These are phyloP conservation scores for Salvelinus namaycush DNA, from an alignment of 2,113 vertebrate species.

Conservation along the genomic window DNA sequence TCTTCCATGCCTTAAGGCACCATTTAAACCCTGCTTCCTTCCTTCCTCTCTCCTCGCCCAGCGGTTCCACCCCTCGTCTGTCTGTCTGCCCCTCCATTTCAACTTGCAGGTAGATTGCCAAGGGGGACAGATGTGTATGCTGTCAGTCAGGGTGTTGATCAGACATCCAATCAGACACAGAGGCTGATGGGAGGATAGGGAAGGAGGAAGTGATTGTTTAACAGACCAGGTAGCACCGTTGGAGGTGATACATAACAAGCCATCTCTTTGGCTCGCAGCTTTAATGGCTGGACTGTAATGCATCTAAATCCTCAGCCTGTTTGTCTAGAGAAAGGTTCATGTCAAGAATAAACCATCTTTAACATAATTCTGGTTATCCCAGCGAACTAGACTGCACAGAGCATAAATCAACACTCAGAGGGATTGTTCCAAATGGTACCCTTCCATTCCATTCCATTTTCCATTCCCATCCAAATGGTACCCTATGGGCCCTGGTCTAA, in stretches of 20 bases:
- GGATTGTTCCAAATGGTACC: too few species aligned
- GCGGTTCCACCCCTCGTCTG: conserved; percentile 44
- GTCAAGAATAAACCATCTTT: too few species aligned
- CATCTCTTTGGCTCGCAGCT: background rate
- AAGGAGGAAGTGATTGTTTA: conserved; percentile 17
- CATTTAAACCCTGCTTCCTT: conserved; percentile 31
- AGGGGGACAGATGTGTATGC: conserved; percentile 55
- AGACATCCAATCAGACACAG: conserved; percentile 31
- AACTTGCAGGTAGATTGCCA: conserved; percentile 58
- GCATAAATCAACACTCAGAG: too few species aligned
- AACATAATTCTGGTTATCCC: too few species aligned
- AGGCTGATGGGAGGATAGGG: background rate
- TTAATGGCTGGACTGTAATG: background rate
- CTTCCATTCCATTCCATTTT: too few species aligned
- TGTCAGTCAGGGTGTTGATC: conserved; percentile 45
- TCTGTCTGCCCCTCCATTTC: conserved; percentile 34
- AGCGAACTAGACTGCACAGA: too few species aligned
- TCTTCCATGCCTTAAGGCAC: conserved; percentile 57
- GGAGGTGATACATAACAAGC: background rate
- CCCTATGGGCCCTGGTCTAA: too few species aligned
- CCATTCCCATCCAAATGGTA: too few species aligned
- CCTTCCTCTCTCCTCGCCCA: conserved; percentile 16
- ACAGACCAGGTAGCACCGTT: background rate
- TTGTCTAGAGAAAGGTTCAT: too few species aligned
- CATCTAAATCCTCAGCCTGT: background rate